A percentile compares a stretch with the other conserved stretches of the same genome.
phyloP scores from a whole-genome alignment of 2,888 invertebrate species.

The Endomychus coccineus region DNA sequence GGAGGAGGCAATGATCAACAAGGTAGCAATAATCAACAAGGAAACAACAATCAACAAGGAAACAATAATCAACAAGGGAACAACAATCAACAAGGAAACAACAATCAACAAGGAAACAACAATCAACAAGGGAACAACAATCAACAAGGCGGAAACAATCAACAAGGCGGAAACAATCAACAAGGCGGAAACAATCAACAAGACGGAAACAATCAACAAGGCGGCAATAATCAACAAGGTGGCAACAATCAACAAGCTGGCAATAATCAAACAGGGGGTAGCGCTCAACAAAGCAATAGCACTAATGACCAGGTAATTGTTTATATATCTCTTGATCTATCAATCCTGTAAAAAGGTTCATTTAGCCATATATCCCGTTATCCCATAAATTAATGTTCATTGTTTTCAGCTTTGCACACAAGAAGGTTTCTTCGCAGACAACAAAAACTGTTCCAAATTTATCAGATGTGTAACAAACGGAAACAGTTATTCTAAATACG shows the following conservation, averaged over 20 bases:
- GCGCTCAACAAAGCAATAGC: constrained; percentile 21
- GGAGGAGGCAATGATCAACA: constrained; percentile 2
- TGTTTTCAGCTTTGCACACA: constrained; percentile 47
- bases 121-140: constrained; percentile 10
- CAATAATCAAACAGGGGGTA: constrained; percentile 18
- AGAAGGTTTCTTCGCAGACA: constrained; percentile 67
- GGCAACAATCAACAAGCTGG: too few relatives aligned
- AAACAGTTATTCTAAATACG: constrained; percentile 53
- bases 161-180: constrained; percentile 10
- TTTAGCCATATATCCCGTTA: too few relatives aligned
- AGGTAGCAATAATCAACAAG: constrained; percentile 5
- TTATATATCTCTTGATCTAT: too few relatives aligned
- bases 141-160: constrained; percentile 8
- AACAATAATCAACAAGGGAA: constrained; percentile 10
- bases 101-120: constrained; percentile 17
- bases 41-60: constrained; percentile 2
- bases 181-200: background rate
- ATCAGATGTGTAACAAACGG: constrained; percentile 66
- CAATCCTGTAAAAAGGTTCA: too few relatives aligned
- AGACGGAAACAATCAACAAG: background rate
- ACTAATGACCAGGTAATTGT: too few relatives aligned
- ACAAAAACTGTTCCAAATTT: constrained; percentile 64
- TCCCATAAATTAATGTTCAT: too few relatives aligned
- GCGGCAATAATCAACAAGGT: background rate
- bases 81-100: constrained; percentile 9